Conservation (phyloP, 2,113 vertebrate species). For the Romanogobio albipinnatus region DNA sequence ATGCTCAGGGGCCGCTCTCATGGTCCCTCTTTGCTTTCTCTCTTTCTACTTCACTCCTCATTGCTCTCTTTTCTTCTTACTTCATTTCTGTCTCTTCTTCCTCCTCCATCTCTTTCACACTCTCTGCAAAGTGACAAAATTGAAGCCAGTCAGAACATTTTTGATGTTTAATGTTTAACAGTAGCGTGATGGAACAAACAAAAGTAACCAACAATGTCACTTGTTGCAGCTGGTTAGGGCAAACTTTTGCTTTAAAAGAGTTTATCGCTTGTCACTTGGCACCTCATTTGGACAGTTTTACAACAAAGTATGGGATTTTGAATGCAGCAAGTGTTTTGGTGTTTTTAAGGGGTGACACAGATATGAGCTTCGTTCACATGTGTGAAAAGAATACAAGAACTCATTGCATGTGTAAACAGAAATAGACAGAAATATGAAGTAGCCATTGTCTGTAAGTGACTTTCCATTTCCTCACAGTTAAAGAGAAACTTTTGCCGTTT, state of each 20-base stretch:
- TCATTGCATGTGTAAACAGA: neutral
- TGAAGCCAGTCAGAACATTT: neutral
- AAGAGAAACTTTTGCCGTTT: neutral
- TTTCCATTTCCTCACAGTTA: neutral
- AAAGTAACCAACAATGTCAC: neutral
- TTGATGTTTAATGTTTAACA: neutral
- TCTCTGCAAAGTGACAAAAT: neutral
- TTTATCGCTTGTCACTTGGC: neutral
- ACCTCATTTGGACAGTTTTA: neutral
- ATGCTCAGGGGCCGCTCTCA: neutral
- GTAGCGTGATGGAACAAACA: neutral
- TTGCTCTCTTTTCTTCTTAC: neutral
- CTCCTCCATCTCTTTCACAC: neutral
- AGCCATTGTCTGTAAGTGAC: neutral
- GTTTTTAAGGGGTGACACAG: neutral
- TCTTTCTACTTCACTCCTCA: neutral
- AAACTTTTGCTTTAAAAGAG: neutral
- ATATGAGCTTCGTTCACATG: neutral
- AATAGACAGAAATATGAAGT: too few relatives aligned
- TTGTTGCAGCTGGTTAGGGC: neutral
- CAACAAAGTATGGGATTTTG: neutral
- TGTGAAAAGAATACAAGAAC: neutral
- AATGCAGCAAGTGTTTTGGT: neutral
- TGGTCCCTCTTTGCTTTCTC: slow-evolving; percentile 4
- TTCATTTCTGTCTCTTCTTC: neutral